Evolutionary conservation across 2,888 invertebrate species (phyloP), one percentile per base, ranked within the genome.

Genomic region (Xestia c-nigrum): DNA sequence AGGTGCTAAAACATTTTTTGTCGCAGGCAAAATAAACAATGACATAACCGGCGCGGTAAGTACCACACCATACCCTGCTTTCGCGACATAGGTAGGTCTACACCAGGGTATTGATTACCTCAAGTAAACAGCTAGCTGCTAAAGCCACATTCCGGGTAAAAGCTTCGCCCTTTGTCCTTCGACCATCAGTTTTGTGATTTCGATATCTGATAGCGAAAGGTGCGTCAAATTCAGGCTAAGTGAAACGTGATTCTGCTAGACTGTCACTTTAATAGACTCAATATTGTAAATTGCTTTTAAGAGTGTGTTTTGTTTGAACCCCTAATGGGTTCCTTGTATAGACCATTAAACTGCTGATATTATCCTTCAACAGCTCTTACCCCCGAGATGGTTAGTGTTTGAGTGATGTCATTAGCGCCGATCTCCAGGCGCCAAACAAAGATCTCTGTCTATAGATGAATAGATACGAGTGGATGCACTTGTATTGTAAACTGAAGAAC

Each of bases 211-310:
- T 81, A 61, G 73, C 55, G 38, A 70, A 72, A 83, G 78, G 68
- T 72, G 84, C 57, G 84, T 68, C 83, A 59, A 78, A 66, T 77
- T 70, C 47, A 38, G 21, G 80, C 57, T 80, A 71, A 84, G 84
- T 83, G 78, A 47, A 76, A 81, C 63, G 52, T 64, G 63, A 69
- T 75, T 78, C 40, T 55, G 47, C 47, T 69, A 55, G 40, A 47
- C 21, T 40, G 68, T 61, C 52, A 61, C 21, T 82, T 65, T 31
- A n/a, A 12, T 55, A 31, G 57, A 24, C 55, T 38, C n/a, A 40
- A 63, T 80, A 59, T 40, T 52, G 14, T 31, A 40, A 66, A 55
- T 61, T 19, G 66, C 59, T 78, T 66, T 63, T 67, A 65, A 81
- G 50, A 59, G 65, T 81, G 46, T 81, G 74, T 66, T 74, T 21